Evolutionary conservation across 2,888 invertebrate species (phyloP).

Genomic region (Orthosia incerta): DNA sequence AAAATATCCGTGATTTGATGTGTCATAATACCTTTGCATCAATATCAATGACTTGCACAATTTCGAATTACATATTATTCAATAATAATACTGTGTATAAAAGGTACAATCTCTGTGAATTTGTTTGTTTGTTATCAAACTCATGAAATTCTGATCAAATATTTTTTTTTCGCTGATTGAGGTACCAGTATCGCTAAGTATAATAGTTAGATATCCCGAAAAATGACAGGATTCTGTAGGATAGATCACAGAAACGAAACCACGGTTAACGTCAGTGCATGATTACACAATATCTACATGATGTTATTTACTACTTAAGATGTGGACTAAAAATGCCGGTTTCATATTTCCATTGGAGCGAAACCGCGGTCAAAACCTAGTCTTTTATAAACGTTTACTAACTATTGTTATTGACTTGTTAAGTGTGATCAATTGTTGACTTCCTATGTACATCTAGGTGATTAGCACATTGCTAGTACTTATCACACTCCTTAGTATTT

Average conservation of each 20-base stretch:
- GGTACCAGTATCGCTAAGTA: not conserved
- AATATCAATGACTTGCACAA: constrained; percentile 31
- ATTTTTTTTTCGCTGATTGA: not conserved
- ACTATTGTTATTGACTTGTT: constrained; percentile 5
- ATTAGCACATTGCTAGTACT: constrained; percentile 32
- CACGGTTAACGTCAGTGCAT: not conserved
- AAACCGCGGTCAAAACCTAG: not conserved
- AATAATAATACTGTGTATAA: no score
- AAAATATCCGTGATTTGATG: not conserved
- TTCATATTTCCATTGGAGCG: not conserved
- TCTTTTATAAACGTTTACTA: not conserved
- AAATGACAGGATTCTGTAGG: no score
- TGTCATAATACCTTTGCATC: constrained; percentile 9
- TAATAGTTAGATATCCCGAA: no score
- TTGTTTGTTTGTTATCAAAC: no score
- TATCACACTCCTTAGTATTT: constrained; percentile 6
- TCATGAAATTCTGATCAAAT: not conserved
- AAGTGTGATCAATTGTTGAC: not conserved
- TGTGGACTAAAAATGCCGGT: no score
- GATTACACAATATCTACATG: not conserved
- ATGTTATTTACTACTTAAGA: no score
- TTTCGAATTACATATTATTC: no score
- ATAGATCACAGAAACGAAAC: no score
- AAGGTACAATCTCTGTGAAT: no score
- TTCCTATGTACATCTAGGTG: constrained; percentile 17